Conservation (phyloP, 1,140 invertebrate species). For the Achatina immaculata region DNA sequence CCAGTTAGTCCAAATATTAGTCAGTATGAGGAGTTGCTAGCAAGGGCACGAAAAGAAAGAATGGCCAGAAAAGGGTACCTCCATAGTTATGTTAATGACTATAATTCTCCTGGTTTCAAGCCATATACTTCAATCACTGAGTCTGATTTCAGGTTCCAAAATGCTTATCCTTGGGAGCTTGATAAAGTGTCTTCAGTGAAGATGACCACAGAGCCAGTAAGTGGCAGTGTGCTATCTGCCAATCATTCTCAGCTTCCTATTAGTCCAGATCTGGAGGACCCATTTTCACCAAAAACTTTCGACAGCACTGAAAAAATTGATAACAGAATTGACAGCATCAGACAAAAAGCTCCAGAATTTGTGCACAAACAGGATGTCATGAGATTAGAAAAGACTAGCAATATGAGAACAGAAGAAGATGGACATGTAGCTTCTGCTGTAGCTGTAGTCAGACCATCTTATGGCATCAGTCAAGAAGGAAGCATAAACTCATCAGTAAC, state of each 20-base stretch:
- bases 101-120: constrained; percentile 11
- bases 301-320: not conserved
- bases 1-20: not conserved
- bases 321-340: not conserved
- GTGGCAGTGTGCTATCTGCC: not conserved
- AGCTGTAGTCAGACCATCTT: not conserved
- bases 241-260: not conserved
- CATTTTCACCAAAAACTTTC: not conserved
- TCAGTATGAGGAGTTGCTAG: constrained; percentile 31
- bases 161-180: constrained; percentile 27
- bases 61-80: constrained; percentile 38
- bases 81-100: constrained; percentile 38
- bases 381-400: not conserved
- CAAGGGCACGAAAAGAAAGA: constrained; percentile 17
- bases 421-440: not conserved
- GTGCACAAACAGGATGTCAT: not conserved
- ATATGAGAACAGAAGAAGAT: not conserved
- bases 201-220: not conserved
- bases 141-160: constrained; percentile 27
- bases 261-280: constrained; percentile 9
- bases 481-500: not conserved
- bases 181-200: not conserved
- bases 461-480: not conserved
- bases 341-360: not conserved
- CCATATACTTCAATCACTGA: constrained; percentile 26